Conservation (phyloP, 2,888 invertebrate species). For the Caenorhabditis uteleia region DNA sequence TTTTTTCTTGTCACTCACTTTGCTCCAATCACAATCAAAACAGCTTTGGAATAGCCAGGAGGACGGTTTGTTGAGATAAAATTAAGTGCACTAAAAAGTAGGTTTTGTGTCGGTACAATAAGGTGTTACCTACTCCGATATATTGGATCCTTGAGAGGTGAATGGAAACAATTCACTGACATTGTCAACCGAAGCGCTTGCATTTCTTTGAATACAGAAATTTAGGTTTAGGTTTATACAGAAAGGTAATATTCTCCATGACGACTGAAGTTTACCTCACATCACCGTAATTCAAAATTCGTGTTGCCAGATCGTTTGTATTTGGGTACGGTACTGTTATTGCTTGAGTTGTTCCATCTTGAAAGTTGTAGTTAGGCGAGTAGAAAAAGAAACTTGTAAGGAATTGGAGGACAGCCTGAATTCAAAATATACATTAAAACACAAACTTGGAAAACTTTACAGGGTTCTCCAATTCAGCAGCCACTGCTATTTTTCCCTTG, state of each 20-base stretch:
- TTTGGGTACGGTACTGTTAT: constrained; percentile 15
- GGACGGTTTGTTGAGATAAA: not conserved
- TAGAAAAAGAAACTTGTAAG: constrained; percentile 7
- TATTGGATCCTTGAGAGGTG: no score
- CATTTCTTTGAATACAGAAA: not conserved
- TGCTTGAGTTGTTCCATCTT: constrained; percentile 3
- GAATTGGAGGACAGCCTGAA: constrained; percentile 6
- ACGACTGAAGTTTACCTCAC: constrained; percentile 17
- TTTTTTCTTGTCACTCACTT: no score
- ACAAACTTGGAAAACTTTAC: no score
- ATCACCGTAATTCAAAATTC: not conserved
- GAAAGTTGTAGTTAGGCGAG: constrained; percentile 11
- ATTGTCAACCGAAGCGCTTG: constrained; percentile 7
- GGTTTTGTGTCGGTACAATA: not conserved
- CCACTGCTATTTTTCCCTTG: constrained; percentile 12
- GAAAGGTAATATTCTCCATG: constrained; percentile 5
- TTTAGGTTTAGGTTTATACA: not conserved
- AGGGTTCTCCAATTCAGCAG: constrained; percentile 7
- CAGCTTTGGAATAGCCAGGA: not conserved
- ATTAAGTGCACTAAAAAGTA: constrained; percentile 8
- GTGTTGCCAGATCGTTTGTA: constrained; percentile 1
- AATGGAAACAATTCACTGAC: no score
- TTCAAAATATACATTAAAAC: no score
- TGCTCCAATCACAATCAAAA: no score
- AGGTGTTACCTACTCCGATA: no score